A percentile compares a stretch with the other conserved stretches of the same genome.
Evolutionary conservation across 2,113 vertebrate genomes (phyloP).

Genomic region (Burhinus bistriatus): DNA sequence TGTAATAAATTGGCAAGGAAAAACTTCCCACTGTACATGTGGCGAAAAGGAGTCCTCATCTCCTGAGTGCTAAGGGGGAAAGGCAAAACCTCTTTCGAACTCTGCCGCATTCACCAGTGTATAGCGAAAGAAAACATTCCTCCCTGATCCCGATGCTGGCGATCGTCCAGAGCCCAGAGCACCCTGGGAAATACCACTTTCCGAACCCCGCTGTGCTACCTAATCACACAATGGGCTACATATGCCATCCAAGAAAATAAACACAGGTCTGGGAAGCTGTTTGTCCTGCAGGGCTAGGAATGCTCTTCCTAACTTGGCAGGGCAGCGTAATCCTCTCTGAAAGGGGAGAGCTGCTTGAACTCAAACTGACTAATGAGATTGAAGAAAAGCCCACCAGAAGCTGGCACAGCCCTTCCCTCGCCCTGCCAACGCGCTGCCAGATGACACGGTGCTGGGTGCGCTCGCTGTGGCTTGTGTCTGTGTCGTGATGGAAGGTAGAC

Average conservation of each 20-base stretch:
- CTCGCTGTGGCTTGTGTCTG: not conserved
- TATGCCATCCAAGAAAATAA: conserved; percentile 71
- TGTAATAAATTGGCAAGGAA: not conserved
- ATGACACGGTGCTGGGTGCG: not conserved
- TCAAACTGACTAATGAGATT: conserved; percentile 52
- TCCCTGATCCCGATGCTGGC: conserved; percentile 48
- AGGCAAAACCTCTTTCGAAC: conserved; percentile 36
- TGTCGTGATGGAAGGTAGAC: not conserved
- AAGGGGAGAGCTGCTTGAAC: conserved; percentile 61
- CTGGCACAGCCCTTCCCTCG: not conserved
- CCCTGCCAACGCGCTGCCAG: not conserved
- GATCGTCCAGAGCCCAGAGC: conserved; percentile 3
- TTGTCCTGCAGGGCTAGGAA: conserved; percentile 68
- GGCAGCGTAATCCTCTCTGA: conserved; percentile 56
- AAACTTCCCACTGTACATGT: not conserved
- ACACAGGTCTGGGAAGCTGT: conserved; percentile 65
- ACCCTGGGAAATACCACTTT: conserved; percentile 64
- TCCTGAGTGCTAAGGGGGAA: not conserved
- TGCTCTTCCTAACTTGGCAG: conserved; percentile 67
- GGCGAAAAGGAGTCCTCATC: not conserved
- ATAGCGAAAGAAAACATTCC: conserved; percentile 59
- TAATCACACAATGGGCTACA: conserved; percentile 69
- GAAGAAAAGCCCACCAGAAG: conserved; percentile 43
- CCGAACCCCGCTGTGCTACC: conserved; percentile 46
- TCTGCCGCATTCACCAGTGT: conserved; percentile 8